Evolutionary conservation across 2,888 invertebrate species (phyloP), one percentile per base, ranked within the genome.

Genomic region (Keiferia lycopersicella): DNA sequence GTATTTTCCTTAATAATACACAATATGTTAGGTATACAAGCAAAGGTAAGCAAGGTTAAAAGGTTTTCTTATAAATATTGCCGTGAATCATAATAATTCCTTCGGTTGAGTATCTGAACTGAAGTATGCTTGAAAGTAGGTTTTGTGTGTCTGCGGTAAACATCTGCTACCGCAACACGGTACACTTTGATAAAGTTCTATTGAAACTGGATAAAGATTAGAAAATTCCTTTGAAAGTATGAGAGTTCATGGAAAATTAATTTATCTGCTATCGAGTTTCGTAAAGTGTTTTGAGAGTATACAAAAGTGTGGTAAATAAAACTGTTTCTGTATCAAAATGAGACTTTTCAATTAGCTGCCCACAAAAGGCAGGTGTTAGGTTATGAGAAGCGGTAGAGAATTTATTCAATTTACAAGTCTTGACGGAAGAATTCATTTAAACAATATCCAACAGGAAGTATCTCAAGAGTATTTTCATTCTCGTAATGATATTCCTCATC

Each of bases 61-160:
- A 39, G 8, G 56, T 26, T 56, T 56, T 56, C 56, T 26, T 56
- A 56, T 20, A 30, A 26, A 58, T 63, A 30, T 16, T 58, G 18
- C 38, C 26, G 45, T 64, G 59, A 64, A 22, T 64, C 64, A 64
- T 60, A 57, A 50, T 18, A 58, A 16, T 12, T 57, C 34, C 16
- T 16, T 1, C 57, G 6, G 30, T 14, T n/a, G 57, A 39, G 58
- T 58, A 58, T 39, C 20, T 20, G 39, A 58, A 34, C 39, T 38
- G 20, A 58, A 58, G 58, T 58, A 39, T 58, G 58, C 20, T 53
- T 11, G 57, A 30, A 22, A 53, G 22, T 53, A 26, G 60, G 45
- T 60, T 50, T 39, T 62, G 53, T 53, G 62, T 62, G 39, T 39
- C 53, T 62, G 62, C 39, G 62, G 62, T 53, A 62, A 62, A 62